A percentile compares a stretch with the other conserved stretches of the same genome.
phyloP scores from a whole-genome alignment of 2,113 vertebrate species.

The Acanthisitta chloris region DNA sequence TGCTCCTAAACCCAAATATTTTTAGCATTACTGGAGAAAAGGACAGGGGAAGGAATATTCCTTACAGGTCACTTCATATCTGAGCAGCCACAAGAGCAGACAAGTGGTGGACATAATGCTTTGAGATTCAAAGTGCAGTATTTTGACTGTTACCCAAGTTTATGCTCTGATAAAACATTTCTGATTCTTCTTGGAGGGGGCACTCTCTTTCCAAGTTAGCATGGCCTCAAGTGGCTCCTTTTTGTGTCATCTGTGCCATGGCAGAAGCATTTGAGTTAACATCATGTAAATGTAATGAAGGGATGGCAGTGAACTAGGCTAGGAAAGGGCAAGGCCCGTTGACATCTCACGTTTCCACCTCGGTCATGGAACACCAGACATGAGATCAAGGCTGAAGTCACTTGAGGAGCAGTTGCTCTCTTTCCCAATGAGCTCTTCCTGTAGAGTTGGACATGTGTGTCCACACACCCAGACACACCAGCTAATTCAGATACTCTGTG shows the following conservation, averaged over 20 bases:
- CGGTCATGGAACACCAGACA: neutral
- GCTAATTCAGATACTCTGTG: neutral
- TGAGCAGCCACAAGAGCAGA: neutral
- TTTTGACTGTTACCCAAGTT: neutral
- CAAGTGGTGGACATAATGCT: neutral
- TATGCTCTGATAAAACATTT: neutral
- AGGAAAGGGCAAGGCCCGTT: neutral
- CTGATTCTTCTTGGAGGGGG: neutral
- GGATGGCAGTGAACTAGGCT: neutral
- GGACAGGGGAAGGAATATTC: neutral
- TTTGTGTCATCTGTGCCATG: neutral
- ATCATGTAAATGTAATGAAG: fast-evolving
- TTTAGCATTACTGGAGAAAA: neutral
- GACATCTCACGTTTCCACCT: neutral
- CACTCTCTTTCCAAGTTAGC: fast-evolving
- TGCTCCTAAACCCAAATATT: neutral
- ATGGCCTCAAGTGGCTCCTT: neutral
- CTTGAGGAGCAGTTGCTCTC: neutral
- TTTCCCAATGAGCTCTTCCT: neutral
- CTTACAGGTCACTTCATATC: neutral
- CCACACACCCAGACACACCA: neutral
- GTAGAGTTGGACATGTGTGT: neutral
- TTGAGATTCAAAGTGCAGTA: neutral
- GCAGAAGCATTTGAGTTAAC: neutral
- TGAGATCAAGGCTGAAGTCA: neutral